A percentile compares a stretch with the other conserved stretches of the same genome.
Evolutionary conservation across 2,797 vertebrate genomes (phyloP).

Genomic region (Tragelaphus oryx): DNA sequence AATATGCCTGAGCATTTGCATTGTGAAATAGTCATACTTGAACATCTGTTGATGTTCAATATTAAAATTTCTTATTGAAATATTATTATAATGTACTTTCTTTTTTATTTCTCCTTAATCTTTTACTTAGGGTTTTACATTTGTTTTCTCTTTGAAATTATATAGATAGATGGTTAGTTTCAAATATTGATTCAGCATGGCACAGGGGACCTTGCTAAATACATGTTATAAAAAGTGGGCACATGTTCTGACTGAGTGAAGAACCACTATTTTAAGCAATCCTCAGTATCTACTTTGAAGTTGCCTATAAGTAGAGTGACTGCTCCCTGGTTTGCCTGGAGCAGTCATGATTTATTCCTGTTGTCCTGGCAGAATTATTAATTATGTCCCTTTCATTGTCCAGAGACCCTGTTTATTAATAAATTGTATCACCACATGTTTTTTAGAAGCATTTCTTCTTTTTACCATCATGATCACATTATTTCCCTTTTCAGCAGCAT

Average conservation of each 20-base stretch:
- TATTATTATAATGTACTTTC: neutral
- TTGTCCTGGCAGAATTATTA: neutral
- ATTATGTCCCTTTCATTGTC: neutral
- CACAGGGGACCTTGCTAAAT: neutral
- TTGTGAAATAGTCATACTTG: neutral
- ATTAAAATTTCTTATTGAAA: neutral
- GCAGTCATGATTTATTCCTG: neutral
- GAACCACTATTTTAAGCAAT: neutral
- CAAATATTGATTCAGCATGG: neutral
- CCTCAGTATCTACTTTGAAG: neutral
- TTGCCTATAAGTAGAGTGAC: neutral
- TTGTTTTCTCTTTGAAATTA: constrained; percentile 21
- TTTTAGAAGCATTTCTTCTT: neutral
- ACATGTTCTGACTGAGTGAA: neutral
- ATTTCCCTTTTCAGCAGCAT: neutral
- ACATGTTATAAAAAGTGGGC: neutral
- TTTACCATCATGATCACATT: neutral
- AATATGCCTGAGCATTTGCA: neutral
- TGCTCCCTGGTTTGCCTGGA: neutral
- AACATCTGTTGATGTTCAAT: neutral
- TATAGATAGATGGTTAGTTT: neutral
- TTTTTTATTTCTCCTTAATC: neutral
- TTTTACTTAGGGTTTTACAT: constrained; percentile 26
- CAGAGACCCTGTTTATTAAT: neutral
- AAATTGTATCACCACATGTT: neutral